phyloP scores from a whole-genome alignment of 1,140 invertebrate species.

The Copidosoma floridanum region DNA sequence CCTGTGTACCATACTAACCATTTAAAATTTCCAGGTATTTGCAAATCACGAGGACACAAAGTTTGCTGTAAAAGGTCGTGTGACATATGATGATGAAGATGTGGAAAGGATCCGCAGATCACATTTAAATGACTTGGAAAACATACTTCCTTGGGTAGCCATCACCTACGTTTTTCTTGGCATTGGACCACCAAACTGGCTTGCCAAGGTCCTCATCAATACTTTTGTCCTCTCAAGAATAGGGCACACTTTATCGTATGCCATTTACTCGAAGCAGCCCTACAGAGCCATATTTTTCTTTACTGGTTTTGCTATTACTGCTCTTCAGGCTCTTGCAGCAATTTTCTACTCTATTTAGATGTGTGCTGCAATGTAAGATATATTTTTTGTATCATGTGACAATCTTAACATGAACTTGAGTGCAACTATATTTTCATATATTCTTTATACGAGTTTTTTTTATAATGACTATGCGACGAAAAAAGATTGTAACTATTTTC shows the following conservation, averaged over 20 bases:
- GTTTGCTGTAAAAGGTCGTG: constrained; percentile 43
- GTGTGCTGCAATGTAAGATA: neutral
- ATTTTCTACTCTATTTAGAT: constrained; percentile 42
- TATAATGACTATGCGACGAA: neutral
- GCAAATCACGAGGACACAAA: constrained; percentile 60
- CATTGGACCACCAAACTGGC: constrained; percentile 56
- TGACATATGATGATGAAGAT: constrained; percentile 57
- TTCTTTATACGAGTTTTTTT: constrained; percentile 9
- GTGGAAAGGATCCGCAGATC: constrained; percentile 64
- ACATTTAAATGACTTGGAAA: constrained; percentile 71
- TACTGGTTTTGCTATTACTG: constrained; percentile 52
- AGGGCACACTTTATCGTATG: constrained; percentile 64
- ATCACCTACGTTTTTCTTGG: constrained; percentile 62
- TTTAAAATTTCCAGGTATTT: constrained; percentile 58
- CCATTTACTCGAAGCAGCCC: constrained; percentile 61
- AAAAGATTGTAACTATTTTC: constrained; percentile 16
- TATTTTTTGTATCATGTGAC: neutral
- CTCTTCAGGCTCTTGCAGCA: constrained; percentile 58
- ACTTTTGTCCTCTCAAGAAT: constrained; percentile 61
- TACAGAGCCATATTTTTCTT: constrained; percentile 58
- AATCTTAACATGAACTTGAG: neutral
- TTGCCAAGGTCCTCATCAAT: constrained; percentile 63
- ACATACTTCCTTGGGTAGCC: constrained; percentile 64
- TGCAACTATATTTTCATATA: constrained; percentile 8
- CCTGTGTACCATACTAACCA: too few species aligned